Percentiles rank a stretch among this genome's conserved stretches.
Conservation (phyloP, 2,888 invertebrate species). For the Polyploca ridens region DNA sequence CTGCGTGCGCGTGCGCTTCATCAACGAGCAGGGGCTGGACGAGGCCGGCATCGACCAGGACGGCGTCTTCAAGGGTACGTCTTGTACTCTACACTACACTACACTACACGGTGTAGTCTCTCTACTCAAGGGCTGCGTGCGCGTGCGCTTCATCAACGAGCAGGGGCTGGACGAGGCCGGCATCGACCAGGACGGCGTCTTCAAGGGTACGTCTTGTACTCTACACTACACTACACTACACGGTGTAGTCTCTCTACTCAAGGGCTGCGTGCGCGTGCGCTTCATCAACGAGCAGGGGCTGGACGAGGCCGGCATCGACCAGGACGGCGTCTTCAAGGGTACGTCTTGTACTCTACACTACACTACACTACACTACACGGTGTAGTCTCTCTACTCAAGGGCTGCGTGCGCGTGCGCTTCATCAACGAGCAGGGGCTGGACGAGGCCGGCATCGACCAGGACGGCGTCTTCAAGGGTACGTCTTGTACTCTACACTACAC, state of each 20-base stretch:
- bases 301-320: slow-evolving; percentile 99
- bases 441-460: slow-evolving; percentile 99
- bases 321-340: slow-evolving; percentile 86
- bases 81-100: slow-evolving; percentile 85
- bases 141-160: slow-evolving; percentile 98
- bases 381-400: slow-evolving; percentile 82
- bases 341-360: slow-evolving; percentile 86
- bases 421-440: slow-evolving; percentile 95
- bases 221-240: neutral
- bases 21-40: slow-evolving; percentile 98
- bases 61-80: slow-evolving; percentile 73
- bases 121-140: slow-evolving; percentile 94
- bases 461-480: slow-evolving; percentile 76
- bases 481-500: slow-evolving; percentile 86
- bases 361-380: neutral
- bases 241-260: slow-evolving; percentile 52
- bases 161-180: slow-evolving; percentile 99
- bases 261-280: slow-evolving; percentile 86
- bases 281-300: slow-evolving; percentile 92
- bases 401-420: slow-evolving; percentile 72
- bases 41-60: slow-evolving; percentile 99
- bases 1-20: slow-evolving; percentile 97
- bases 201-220: slow-evolving; percentile 87
- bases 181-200: slow-evolving; percentile 96
- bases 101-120: neutral